These are phyloP conservation scores for Microdon myrmicae DNA, from an alignment of 2,888 invertebrate species.

Conservation along the genomic window DNA sequence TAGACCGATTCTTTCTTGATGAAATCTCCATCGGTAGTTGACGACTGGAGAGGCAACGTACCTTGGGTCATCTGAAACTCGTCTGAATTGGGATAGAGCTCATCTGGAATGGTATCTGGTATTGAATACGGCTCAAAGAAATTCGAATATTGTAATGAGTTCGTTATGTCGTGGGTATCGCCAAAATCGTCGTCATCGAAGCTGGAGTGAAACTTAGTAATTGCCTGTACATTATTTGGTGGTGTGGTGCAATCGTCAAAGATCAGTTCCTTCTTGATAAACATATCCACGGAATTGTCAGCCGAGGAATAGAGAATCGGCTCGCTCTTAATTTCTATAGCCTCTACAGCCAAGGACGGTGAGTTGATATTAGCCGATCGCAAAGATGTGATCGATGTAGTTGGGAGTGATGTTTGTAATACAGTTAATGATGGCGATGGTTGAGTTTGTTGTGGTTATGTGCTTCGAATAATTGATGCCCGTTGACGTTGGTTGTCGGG, in stretches of 20 bases:
- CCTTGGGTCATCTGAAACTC: slow-evolving; percentile 65
- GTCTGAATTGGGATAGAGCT: slow-evolving; percentile 64
- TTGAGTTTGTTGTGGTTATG: no score
- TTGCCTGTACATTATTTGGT: slow-evolving; percentile 65
- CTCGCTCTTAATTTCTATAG: slow-evolving; percentile 63
- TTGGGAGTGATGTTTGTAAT: slow-evolving; percentile 33
- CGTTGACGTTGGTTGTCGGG: no score
- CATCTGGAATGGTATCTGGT: slow-evolving; percentile 65
- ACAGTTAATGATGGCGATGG: no score
- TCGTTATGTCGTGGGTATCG: slow-evolving; percentile 64
- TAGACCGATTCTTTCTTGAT: slow-evolving; percentile 66
- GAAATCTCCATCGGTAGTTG: slow-evolving; percentile 65
- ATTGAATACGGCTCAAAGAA: slow-evolving; percentile 65
- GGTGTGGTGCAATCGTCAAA: slow-evolving; percentile 64
- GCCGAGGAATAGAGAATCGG: slow-evolving; percentile 65
- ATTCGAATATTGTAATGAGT: slow-evolving; percentile 65
- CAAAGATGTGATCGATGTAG: slow-evolving; percentile 39
- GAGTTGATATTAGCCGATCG: slow-evolving; percentile 54
- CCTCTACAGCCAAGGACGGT: slow-evolving; percentile 65
- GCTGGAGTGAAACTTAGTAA: slow-evolving; percentile 64
- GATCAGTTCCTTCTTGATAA: slow-evolving; percentile 65
- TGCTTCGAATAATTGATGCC: no score
- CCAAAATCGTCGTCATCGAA: slow-evolving; percentile 65
- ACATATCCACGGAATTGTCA: slow-evolving; percentile 66
- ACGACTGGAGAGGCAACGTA: slow-evolving; percentile 63